Conservation (phyloP, 2,888 invertebrate species). For the Eilema sororculum region DNA sequence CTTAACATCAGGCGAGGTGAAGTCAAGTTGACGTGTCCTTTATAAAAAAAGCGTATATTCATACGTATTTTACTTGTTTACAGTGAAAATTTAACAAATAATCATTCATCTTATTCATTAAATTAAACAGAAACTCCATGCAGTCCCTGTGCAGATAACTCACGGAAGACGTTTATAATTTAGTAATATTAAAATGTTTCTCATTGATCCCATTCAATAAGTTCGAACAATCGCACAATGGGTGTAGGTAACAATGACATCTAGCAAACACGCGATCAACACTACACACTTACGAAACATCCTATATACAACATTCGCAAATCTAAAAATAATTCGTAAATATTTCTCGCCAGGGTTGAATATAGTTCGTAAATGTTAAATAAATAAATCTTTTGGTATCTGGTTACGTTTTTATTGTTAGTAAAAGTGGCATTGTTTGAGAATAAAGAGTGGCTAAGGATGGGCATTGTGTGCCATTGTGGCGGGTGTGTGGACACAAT, state of each 20-base stretch:
- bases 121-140: slow-evolving; percentile 27
- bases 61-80: no score
- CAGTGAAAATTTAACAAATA: no score
- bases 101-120: no score
- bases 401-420: slow-evolving; percentile 65
- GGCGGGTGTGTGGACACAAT: slow-evolving; percentile 84
- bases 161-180: slow-evolving; percentile 86
- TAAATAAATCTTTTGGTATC: slow-evolving; percentile 40
- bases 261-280: slow-evolving; percentile 83
- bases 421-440: slow-evolving; percentile 81
- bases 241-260: slow-evolving; percentile 86
- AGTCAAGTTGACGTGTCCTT: no score
- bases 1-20: no score
- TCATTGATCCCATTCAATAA: slow-evolving; percentile 81
- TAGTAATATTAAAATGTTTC: slow-evolving; percentile 87
- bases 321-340: slow-evolving; percentile 25
- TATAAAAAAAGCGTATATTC: no score
- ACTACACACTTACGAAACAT: slow-evolving; percentile 43
- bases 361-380: slow-evolving; percentile 28
- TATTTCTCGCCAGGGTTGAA: slow-evolving; percentile 27
- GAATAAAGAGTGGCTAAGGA: slow-evolving; percentile 85
- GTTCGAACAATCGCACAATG: slow-evolving; percentile 82
- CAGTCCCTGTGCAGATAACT: slow-evolving; percentile 49
- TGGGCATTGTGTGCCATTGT: slow-evolving; percentile 83
- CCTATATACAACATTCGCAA: slow-evolving; percentile 33